Percentiles rank a stretch among this genome's conserved stretches.
Conservation (phyloP, 1,140 invertebrate genomes). For the Melitaea cinxia region DNA sequence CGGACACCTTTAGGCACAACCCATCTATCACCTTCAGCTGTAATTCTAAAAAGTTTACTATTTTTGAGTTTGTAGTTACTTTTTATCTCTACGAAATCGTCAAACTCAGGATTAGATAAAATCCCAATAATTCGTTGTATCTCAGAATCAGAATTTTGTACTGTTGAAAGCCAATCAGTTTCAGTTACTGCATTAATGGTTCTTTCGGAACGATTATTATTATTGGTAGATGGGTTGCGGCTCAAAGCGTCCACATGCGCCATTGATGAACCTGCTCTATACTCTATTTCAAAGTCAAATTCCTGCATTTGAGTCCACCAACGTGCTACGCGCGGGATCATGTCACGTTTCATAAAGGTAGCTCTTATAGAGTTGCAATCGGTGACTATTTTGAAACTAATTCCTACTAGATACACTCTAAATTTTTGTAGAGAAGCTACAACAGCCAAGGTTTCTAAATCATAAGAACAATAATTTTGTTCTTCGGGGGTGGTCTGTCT, state of each 20-base stretch:
- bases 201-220: not conserved
- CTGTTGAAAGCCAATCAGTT: constrained; percentile 33
- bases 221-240: constrained; percentile 28
- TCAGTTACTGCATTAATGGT: constrained; percentile 17
- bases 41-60: constrained; percentile 30
- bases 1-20: constrained; percentile 39
- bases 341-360: constrained; percentile 53
- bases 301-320: constrained; percentile 62
- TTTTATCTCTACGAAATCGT: constrained; percentile 34
- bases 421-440: constrained; percentile 8
- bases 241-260: constrained; percentile 59
- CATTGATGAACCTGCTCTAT: constrained; percentile 50
- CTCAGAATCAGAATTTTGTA: constrained; percentile 27
- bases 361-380: constrained; percentile 61
- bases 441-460: constrained; percentile 16
- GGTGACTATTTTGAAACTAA: constrained; percentile 63
- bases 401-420: constrained; percentile 52
- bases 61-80: constrained; percentile 39
- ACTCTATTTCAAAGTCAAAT: constrained; percentile 47
- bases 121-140: constrained; percentile 24
- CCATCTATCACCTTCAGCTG: constrained; percentile 16
- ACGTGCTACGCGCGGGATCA: constrained; percentile 37
- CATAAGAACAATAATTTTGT: constrained; percentile 10
- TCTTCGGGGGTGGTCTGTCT: constrained; percentile 10
- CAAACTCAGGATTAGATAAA: constrained; percentile 17